phyloP scores from a whole-genome alignment of 2,888 invertebrate genomes.

The Linnaemya vulpina region DNA sequence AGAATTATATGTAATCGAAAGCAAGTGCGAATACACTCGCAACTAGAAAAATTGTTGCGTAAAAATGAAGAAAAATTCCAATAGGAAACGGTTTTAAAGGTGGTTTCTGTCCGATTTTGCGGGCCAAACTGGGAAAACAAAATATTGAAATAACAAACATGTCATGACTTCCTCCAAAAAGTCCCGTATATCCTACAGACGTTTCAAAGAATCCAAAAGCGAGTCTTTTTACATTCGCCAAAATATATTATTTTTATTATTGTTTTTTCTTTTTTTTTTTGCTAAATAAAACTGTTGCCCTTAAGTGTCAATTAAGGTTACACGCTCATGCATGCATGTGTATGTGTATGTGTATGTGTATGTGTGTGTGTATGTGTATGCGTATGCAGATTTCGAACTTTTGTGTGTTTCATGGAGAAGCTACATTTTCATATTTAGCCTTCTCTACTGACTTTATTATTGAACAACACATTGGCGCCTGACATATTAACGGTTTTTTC shows the following conservation, averaged over 20 bases:
- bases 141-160: too few species aligned
- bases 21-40: not conserved
- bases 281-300: not conserved
- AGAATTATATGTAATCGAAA: not conserved
- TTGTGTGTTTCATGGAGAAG: not conserved
- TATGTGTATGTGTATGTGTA: not conserved
- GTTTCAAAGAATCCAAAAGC: too few species aligned
- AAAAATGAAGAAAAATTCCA: not conserved
- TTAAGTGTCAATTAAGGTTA: conserved; percentile 11
- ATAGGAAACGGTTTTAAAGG: too few species aligned
- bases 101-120: too few species aligned
- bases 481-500: conserved; percentile 1
- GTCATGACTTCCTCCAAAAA: too few species aligned
- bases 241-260: too few species aligned
- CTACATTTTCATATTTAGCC: not conserved
- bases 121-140: too few species aligned
- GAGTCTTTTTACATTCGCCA: too few species aligned
- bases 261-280: not conserved
- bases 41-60: too few species aligned
- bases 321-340: too few species aligned
- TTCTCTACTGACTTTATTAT: not conserved
- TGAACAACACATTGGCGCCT: conserved; percentile 19
- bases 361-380: not conserved
- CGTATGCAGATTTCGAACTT: not conserved
- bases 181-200: too few species aligned